Base-by-base conservation (phyloP, 2,888 invertebrate species). In the Gerosis bhagava region DNA sequence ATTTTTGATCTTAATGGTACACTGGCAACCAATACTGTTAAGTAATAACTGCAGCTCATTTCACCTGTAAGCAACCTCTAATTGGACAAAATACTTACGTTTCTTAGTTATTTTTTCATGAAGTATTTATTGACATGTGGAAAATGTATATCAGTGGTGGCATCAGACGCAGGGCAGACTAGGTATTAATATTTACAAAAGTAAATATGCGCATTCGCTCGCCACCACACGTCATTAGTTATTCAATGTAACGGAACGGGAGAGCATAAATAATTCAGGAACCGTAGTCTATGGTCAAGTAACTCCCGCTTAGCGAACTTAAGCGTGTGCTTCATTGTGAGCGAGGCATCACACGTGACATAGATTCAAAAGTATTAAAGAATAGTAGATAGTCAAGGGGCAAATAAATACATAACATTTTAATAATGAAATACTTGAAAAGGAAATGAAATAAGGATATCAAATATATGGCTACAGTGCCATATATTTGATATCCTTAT, bases 161-260 rank as follows among this genome's bases (percentile, higher is more conserved):
- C 22, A 24, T 41, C 41, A 65, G 62, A 62, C 62, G 49, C 49
- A 47, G 49, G 52, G 57, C 57, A 65, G 66, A 65, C 63, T 44
- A 51, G 39, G 50, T 57, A 73, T 73, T 70, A 73, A 72, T 70
- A 71, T 69, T 69, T 65, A 71, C 63, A 59, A 60, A 62, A 68
- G 67, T 66, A 63, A 67, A 67, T 65, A 70, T 67, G 64, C 67
- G 63, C 60, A 57, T 51, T 48, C 48, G 43, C 36, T 39, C 39
- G 34, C 53, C 51, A 51, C 59, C 63, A 67, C 64, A 75, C 71
- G 54, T 77, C 83, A 79, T 84, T 83, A 80, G 74, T 62, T 67
- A 83, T 78, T 73, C 84, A 76, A 74, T 76, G 79, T 82, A 78
- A 83, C 84, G 84, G 83, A 82, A 83, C 82, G 72, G 51, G 51